phyloP scores from a whole-genome alignment of 2,888 invertebrate genomes.

The Temnothorax rugatulus region DNA sequence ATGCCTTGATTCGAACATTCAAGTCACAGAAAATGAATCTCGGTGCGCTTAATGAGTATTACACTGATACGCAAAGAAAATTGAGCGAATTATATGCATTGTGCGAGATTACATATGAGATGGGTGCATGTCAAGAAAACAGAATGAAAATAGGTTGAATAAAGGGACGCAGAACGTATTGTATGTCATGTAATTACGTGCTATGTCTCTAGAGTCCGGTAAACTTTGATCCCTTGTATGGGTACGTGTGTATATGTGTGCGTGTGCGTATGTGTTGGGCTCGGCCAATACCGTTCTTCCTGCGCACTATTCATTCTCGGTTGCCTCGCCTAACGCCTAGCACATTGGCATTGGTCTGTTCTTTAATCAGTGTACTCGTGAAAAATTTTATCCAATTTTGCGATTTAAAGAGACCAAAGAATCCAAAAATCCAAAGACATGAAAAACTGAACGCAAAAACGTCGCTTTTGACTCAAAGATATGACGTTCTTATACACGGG shows the following conservation, averaged over 20 bases:
- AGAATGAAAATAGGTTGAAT: conserved; percentile 24
- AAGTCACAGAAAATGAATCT: conserved; percentile 19
- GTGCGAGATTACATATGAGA: background rate
- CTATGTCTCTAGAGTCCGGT: conserved; percentile 57
- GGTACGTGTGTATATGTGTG: background rate
- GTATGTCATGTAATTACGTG: conserved; percentile 40
- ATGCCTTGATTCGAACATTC: background rate
- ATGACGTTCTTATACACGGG: background rate
- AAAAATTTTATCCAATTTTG: background rate
- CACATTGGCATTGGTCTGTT: conserved; percentile 7
- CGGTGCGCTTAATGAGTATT: conserved; percentile 6
- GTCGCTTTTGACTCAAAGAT: background rate
- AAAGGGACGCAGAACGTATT: background rate
- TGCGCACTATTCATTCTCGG: conserved; percentile 18
- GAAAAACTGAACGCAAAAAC: background rate
- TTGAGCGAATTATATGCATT: background rate
- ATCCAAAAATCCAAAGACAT: background rate
- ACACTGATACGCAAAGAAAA: background rate
- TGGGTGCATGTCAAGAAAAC: background rate
- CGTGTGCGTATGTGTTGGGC: background rate
- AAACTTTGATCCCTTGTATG: conserved; percentile 63
- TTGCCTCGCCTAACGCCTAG: conserved; percentile 21
- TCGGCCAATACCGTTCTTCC: conserved; percentile 33
- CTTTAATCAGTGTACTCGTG: conserved; percentile 1
- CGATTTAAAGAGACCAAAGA: background rate